Conservation (phyloP, 1,140 invertebrate genomes). For the Trichonephila inaurata region DNA sequence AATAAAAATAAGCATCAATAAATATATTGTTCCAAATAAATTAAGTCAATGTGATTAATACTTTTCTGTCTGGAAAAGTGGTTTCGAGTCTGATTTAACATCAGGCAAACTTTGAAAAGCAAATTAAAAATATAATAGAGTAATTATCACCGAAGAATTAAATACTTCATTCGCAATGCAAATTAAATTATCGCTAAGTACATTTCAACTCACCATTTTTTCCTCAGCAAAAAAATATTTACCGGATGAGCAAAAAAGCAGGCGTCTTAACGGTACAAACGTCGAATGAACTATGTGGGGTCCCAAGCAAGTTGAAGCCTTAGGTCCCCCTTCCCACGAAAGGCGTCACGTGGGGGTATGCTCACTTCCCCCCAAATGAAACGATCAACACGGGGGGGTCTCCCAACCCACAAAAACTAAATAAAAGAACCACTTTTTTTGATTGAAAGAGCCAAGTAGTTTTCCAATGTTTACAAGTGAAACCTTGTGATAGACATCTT, state of each 20-base stretch:
- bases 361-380: slow-evolving; percentile 44
- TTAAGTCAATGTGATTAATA: no score
- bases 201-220: slow-evolving; percentile 10
- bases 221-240: not conserved
- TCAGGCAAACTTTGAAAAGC: no score
- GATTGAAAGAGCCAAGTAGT: not conserved
- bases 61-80: no score
- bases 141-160: no score
- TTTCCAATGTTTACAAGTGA: slow-evolving; percentile 36
- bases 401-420: slow-evolving; percentile 15
- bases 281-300: not conserved
- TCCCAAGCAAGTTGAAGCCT: not conserved
- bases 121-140: no score
- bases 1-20: no score
- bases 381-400: slow-evolving; percentile 34
- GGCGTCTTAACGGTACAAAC: not conserved
- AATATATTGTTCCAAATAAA: no score
- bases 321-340: slow-evolving; percentile 17
- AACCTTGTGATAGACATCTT: slow-evolving; percentile 8
- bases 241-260: not conserved
- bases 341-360: slow-evolving; percentile 29
- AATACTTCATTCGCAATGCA: no score
- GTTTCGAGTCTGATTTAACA: no score
- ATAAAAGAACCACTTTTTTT: slow-evolving; percentile 1
- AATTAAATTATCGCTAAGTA: no score